Conservation (phyloP, 2,113 vertebrate species). For the Vidua chalybeata region DNA sequence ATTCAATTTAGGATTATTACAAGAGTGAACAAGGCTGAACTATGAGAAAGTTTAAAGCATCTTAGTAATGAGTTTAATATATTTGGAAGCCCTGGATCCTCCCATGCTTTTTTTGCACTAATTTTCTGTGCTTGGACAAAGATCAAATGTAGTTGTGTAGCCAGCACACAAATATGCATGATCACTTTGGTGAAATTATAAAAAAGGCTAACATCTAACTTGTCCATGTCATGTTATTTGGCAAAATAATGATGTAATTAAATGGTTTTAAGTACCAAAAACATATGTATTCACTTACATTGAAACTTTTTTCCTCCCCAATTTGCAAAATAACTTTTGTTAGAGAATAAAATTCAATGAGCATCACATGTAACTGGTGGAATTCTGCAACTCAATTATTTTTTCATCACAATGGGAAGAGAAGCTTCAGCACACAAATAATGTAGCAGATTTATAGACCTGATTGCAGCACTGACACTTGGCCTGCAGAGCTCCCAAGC, state of each 20-base stretch:
- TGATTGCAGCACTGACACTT: neutral
- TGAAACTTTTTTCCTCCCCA: neutral
- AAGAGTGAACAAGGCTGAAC: neutral
- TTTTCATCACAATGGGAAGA: constrained; percentile 41
- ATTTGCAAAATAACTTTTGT: constrained; percentile 17
- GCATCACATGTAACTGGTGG: neutral
- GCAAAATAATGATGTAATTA: constrained; percentile 34
- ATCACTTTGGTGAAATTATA: constrained; percentile 31
- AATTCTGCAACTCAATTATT: constrained; percentile 30
- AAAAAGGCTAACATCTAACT: constrained; percentile 32
- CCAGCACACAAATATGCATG: neutral
- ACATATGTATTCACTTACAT: constrained; percentile 8
- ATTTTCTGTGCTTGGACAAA: constrained; percentile 15
- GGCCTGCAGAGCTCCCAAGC: neutral
- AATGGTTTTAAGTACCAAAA: constrained; percentile 26
- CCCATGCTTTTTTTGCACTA: neutral
- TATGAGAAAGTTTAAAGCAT: neutral
- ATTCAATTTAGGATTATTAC: neutral
- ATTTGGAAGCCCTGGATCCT: neutral
- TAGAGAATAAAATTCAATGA: constrained; percentile 10
- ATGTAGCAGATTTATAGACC: neutral
- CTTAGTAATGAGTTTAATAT: constrained; percentile 1
- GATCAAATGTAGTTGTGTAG: neutral
- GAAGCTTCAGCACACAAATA: constrained; percentile 11
- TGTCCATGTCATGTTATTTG: constrained; percentile 43